phyloP scores from a whole-genome alignment of 30 jellyfish, hydroid and myxozoan genomes.

The Catostylus mosaicus region DNA sequence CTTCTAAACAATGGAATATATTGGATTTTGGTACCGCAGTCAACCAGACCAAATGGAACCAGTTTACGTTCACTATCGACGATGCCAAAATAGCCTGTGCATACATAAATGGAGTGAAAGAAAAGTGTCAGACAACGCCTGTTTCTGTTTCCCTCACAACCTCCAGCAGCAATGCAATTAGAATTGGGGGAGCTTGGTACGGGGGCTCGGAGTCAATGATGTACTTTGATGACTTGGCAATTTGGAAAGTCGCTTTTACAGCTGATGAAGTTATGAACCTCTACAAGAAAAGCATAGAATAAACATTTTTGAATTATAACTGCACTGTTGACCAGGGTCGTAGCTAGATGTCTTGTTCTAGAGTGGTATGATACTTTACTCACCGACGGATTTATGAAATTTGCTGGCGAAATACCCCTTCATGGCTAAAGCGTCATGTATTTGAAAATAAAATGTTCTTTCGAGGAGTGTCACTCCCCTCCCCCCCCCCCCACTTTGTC shows the following conservation, averaged over 20 bases:
- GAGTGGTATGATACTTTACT: too few relatives aligned
- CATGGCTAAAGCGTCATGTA: too few relatives aligned
- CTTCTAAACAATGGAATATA: not conserved
- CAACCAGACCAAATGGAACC: conserved; percentile 25
- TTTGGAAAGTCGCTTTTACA: conserved; percentile 16
- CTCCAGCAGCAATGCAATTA: not conserved
- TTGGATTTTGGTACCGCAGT: not conserved
- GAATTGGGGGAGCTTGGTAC: conserved; percentile 24
- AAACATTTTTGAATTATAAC: too few relatives aligned
- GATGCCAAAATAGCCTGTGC: conserved; percentile 18
- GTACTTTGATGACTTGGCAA: conserved; percentile 21
- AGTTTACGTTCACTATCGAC: conserved; percentile 25
- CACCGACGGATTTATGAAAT: too few relatives aligned
- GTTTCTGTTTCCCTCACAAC: not conserved
- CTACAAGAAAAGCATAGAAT: not conserved
- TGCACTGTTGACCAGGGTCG: too few relatives aligned
- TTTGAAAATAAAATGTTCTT: too few relatives aligned
- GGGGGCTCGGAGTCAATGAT: conserved; percentile 3
- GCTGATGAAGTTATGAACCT: conserved; percentile 13
- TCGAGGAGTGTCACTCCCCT: too few relatives aligned
- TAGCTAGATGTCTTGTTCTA: too few relatives aligned
- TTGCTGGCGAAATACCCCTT: too few relatives aligned
- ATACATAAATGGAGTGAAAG: conserved; percentile 34
- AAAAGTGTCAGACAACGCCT: conserved; percentile 5
- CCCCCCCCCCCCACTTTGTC: too few relatives aligned